These are phyloP conservation scores for Chloroclysta siterata DNA, from an alignment of 2,888 invertebrate species.

Conservation along the genomic window DNA sequence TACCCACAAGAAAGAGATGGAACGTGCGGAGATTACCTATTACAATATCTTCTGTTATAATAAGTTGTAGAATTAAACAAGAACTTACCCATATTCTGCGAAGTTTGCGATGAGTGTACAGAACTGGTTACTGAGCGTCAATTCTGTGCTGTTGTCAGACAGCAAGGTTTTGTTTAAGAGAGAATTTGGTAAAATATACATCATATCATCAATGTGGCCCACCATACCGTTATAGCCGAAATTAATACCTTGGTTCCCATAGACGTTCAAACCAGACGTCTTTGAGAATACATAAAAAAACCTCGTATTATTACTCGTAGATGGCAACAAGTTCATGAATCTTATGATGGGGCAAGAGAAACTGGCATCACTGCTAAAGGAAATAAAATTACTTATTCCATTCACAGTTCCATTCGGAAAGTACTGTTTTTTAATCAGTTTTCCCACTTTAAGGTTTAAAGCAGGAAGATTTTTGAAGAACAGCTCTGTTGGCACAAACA, in stretches of 20 bases:
- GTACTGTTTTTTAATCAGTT: slow-evolving; percentile 20
- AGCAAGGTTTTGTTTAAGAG: slow-evolving; percentile 39
- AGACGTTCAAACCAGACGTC: slow-evolving; percentile 22
- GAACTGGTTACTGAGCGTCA: slow-evolving; percentile 53
- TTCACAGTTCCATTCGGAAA: slow-evolving; percentile 12
- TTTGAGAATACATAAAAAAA: slow-evolving; percentile 26
- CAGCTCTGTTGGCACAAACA: slow-evolving; percentile 29
- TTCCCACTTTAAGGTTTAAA: slow-evolving; percentile 15
- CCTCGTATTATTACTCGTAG: neutral
- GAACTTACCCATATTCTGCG: slow-evolving; percentile 14
- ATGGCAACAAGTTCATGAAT: slow-evolving; percentile 13
- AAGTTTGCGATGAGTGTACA: slow-evolving; percentile 56
- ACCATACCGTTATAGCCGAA: slow-evolving; percentile 14
- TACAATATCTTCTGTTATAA: no score
- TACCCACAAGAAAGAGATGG: no score
- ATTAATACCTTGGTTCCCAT: slow-evolving; percentile 13
- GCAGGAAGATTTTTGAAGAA: slow-evolving; percentile 2
- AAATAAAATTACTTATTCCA: slow-evolving; percentile 18
- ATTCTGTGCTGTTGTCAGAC: slow-evolving; percentile 47
- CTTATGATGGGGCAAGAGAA: slow-evolving; percentile 20
- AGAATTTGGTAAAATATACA: slow-evolving; percentile 53
- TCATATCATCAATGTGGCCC: slow-evolving; percentile 50
- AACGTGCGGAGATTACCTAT: no score
- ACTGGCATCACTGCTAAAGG: slow-evolving; percentile 7
- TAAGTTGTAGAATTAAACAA: neutral